phyloP scores from a whole-genome alignment of 2,113 vertebrate species.

The Columba janthina region DNA sequence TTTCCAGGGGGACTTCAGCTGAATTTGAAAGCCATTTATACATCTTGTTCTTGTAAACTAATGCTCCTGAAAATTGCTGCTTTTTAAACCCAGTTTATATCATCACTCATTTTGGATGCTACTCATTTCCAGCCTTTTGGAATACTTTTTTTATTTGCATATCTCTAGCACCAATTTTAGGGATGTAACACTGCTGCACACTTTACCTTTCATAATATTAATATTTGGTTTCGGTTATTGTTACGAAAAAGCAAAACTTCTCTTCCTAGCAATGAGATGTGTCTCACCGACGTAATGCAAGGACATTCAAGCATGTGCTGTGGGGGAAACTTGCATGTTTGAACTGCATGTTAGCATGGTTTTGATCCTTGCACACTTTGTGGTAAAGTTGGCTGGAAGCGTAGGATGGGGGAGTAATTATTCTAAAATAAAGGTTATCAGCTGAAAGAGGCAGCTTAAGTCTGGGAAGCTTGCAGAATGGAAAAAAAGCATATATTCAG shows the following conservation, averaged over 20 bases:
- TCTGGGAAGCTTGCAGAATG: neutral
- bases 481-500: neutral
- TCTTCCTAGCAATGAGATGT: neutral
- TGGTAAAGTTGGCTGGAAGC: neutral
- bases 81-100: neutral
- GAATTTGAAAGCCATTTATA: neutral
- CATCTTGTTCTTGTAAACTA: neutral
- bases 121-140: neutral
- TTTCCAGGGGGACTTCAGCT: neutral
- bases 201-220: neutral
- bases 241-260: neutral
- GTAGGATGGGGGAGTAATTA: neutral
- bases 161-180: neutral
- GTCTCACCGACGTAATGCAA: neutral
- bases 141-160: neutral
- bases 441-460: neutral
- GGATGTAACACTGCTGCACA: neutral
- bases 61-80: neutral
- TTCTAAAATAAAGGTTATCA: neutral
- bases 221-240: neutral
- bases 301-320: neutral
- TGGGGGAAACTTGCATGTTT: neutral
- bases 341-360: neutral
- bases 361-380: neutral
- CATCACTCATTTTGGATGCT: neutral